Conservation (phyloP, 2,797 vertebrate species). For the Brotula barbata region DNA sequence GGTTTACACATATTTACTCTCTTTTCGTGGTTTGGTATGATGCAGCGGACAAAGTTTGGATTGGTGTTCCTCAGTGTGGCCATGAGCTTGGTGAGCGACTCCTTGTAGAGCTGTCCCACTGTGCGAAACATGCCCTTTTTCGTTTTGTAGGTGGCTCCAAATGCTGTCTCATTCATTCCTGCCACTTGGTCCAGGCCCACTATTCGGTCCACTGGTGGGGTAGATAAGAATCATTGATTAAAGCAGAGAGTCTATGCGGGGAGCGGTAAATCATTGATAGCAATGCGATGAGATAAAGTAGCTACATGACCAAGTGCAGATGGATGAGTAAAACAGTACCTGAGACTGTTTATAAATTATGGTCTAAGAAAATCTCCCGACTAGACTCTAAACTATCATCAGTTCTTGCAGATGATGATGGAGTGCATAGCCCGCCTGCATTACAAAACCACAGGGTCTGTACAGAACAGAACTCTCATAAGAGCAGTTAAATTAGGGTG, state of each 20-base stretch:
- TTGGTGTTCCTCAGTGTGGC: conserved; percentile 97
- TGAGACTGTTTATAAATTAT: conserved; percentile 25
- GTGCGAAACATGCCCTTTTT: conserved; percentile 99
- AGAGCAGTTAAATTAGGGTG: not conserved
- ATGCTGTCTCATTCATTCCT: conserved; percentile 94
- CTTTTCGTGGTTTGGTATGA: conserved; percentile 98
- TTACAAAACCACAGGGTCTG: not conserved
- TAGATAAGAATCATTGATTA: conserved; percentile 29
- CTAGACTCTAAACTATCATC: conserved; percentile 19
- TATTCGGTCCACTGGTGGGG: conserved; percentile 89
- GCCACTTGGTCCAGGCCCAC: conserved; percentile 97
- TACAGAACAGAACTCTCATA: not conserved
- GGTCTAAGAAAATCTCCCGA: conserved; percentile 24
- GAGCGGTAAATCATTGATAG: conserved; percentile 12
- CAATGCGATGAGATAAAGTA: conserved; percentile 26
- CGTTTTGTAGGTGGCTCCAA: conserved; percentile 94
- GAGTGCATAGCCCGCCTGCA: not conserved
- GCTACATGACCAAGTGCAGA: conserved; percentile 49
- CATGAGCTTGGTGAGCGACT: conserved; percentile 96
- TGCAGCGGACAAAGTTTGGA: conserved; percentile 97
- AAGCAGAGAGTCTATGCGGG: not conserved
- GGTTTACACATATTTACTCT: conserved; percentile 74
- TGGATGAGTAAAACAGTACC: conserved; percentile 49
- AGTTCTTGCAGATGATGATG: conserved; percentile 23
- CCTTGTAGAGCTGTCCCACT: conserved; percentile 97